A percentile compares a stretch with the other conserved stretches of the same genome.
phyloP scores from a whole-genome alignment of 2,113 vertebrate species.

The Jacana jacana region DNA sequence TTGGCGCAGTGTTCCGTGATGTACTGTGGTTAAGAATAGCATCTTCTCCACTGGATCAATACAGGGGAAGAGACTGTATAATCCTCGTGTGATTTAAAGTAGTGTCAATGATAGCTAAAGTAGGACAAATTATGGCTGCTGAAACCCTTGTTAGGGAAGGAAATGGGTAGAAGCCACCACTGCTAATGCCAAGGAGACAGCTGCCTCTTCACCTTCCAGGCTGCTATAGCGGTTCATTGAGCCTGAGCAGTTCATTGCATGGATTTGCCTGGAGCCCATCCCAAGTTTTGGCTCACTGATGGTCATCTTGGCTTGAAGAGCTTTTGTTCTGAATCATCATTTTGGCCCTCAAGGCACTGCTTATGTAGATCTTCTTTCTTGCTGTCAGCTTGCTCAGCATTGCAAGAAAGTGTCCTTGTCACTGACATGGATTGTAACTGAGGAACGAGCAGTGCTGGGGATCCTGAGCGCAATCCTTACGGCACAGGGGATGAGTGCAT shows the following conservation, averaged over 20 bases:
- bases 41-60: not conserved
- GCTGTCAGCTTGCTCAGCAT: not conserved
- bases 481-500: not conserved
- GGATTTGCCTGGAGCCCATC: not conserved
- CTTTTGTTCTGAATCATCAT: not conserved
- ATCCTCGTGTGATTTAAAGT: not conserved
- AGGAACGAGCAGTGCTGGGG: not conserved
- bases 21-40: not conserved
- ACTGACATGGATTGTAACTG: not conserved
- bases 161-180: not conserved
- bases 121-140: not conserved
- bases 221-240: not conserved
- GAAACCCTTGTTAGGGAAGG: not conserved
- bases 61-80: not conserved
- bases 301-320: not conserved
- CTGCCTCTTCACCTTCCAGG: not conserved
- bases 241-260: not conserved
- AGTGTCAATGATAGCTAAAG: not conserved
- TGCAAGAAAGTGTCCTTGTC: not conserved
- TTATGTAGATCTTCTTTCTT: not conserved
- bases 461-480: fast-evolving
- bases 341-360: not conserved
- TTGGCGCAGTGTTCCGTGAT: not conserved
- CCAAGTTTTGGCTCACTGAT: not conserved
- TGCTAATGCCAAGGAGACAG: not conserved